Evolutionary conservation across 2,888 invertebrate genomes (phyloP), one percentile per base, ranked within the genome.

Genomic region (Sesamia inferens): DNA sequence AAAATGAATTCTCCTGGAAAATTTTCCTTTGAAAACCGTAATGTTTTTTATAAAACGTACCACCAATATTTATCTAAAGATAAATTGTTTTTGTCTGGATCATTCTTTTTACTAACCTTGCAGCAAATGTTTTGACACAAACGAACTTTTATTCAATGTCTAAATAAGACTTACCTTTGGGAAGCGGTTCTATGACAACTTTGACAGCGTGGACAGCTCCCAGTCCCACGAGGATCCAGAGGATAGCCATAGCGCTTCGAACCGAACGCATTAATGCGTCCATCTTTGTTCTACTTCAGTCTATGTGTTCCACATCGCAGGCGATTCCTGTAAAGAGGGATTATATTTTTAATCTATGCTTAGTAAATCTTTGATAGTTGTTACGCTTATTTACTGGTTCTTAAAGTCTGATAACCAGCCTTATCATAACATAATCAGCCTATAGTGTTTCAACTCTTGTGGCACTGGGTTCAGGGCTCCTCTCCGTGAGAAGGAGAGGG

Each of bases 141-240:
- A n/a, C 5, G 16, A 54, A 47, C 1, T 16, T 19, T 47, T 61
- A 42, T 78, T 61, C 0, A 14, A 54, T 68, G 8, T 48, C 22
- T 39, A 22, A 59, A 64, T 63, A 62, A 47, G 55, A 90, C 93
- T 91, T 92, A 96, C 96, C 96, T 96, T 95, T 96, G 31, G 96
- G 96, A 24, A 96, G 90, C 14, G 96, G 96, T 89, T 96, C 96
- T 90, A 96, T 96, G 68, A 96, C 95, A 62, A 96, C 92, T 90
- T 95, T 96, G 80, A 96, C 92, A 74, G 96, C 95, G 57, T 91
- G 90, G 59, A 94, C 93, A 10, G 93, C 92, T 62, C 92, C 88
- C 71, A 95, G 85, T 62, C 92, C 92, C 42, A 91, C 86, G 74
- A 94, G 88, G 76, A 95, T 88, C 95, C 94, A 95, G 67, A 95